phyloP scores from a whole-genome alignment of 1,140 invertebrate genomes.

The Drosophila pseudoobscura region DNA sequence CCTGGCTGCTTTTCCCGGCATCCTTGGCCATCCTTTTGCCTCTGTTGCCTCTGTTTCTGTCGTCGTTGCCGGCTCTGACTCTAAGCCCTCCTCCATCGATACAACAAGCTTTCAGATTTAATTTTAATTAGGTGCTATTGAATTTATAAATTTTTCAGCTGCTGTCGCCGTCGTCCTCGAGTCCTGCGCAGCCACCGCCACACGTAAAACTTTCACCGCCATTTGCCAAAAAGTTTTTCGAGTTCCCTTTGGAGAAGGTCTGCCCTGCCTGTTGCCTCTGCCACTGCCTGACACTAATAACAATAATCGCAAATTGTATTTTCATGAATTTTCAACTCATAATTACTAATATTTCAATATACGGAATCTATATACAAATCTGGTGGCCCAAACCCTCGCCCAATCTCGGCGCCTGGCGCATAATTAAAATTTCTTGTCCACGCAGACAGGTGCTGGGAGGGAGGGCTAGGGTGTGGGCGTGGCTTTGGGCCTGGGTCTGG shows the following conservation, averaged over 20 bases:
- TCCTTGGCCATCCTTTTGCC: slow-evolving; percentile 39
- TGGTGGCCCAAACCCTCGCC: slow-evolving; percentile 28
- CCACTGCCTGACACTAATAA: slow-evolving; percentile 72
- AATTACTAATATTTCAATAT: slow-evolving; percentile 77
- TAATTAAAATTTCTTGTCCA: slow-evolving; percentile 76
- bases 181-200: slow-evolving; percentile 15
- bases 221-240: slow-evolving; percentile 55
- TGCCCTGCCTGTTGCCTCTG: slow-evolving; percentile 31
- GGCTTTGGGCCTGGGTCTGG: neutral
- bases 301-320: slow-evolving; percentile 82
- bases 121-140: slow-evolving; percentile 82
- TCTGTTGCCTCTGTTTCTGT: slow-evolving; percentile 8
- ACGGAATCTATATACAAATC: slow-evolving; percentile 45
- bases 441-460: slow-evolving; percentile 1
- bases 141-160: slow-evolving; percentile 81
- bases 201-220: slow-evolving; percentile 69
- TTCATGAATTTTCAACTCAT: slow-evolving; percentile 79
- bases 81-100: slow-evolving; percentile 65
- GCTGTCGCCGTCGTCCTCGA: slow-evolving; percentile 43
- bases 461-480: neutral
- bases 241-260: slow-evolving; percentile 8
- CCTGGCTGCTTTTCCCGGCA: slow-evolving; percentile 46
- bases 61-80: slow-evolving; percentile 13
- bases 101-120: slow-evolving; percentile 77
- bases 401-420: slow-evolving; percentile 53